A percentile compares a stretch with the other conserved stretches of the same genome.
Evolutionary conservation across 2,113 vertebrate species (phyloP).

Genomic region (Zeus faber): DNA sequence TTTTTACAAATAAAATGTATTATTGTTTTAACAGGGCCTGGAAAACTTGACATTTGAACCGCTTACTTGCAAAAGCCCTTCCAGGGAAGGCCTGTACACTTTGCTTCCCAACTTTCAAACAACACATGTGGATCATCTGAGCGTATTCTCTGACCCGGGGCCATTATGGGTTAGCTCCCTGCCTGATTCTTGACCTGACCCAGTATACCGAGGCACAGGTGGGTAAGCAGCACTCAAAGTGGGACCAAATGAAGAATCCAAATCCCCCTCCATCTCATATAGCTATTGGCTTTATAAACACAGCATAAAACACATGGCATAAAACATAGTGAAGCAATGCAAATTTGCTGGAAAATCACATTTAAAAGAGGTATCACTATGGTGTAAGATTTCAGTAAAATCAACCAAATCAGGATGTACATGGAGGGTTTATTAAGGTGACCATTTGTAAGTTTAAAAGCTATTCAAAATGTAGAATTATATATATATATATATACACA

Average conservation of each 20-base stretch:
- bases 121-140: conserved; percentile 18
- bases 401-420: no score
- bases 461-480: no score
- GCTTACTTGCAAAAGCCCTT: conserved; percentile 6
- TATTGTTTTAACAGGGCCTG: conserved; percentile 1
- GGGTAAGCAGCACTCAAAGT: conserved; percentile 29
- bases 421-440: no score
- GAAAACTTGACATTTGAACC: conserved; percentile 18
- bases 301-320: no score
- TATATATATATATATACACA: no score
- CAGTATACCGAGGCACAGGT: conserved; percentile 29
- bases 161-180: no score
- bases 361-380: no score
- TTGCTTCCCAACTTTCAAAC: conserved; percentile 13
- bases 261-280: background rate
- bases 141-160: conserved; percentile 15
- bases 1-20: background rate
- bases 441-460: no score
- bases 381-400: no score
- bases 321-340: no score
- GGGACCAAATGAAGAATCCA: conserved; percentile 23
- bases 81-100: conserved; percentile 1
- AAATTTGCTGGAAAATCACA: no score
- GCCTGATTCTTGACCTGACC: conserved; percentile 4
- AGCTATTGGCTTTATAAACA: no score